Evolutionary conservation across 2,113 vertebrate species (phyloP), one percentile per base, ranked within the genome.

Genomic region (Spilogale gracilis): DNA sequence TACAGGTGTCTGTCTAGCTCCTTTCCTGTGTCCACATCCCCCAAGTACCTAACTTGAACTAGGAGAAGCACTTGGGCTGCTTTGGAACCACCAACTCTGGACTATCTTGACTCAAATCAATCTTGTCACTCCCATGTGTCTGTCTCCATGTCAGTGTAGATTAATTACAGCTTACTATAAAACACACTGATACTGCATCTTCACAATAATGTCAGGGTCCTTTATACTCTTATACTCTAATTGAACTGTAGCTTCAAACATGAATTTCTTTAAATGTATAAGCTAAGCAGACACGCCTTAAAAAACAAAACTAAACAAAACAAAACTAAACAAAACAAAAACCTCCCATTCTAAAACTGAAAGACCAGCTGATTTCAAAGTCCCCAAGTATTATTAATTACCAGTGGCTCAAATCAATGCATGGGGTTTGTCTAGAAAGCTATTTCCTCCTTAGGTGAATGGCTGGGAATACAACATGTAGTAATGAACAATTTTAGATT

Each of bases 381-480:
- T 97, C 93, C 86, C 20, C 9, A 61, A 97, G 96, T 94, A 71
- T 97, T 97, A 98, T 98, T 99, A 98, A 99, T 99, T 98, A 98
- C 98, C 81, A 95, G 3, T 27, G 61, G 95, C 95, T 83, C 54
- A 12, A 83, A 98, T 98, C 97, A 76, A 98, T 98, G 94, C 56
- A 25, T 0, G 38, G 56, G 81, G 93, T 92, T 97, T 96, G 97
- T 97, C 67, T 84, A 12, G 94, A 96, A 91, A 69, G 97, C 32
- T 83, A 32, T 93, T 98, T 94, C 89, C 91, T 92, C 76, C 60
- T 84, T 6, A 95, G 98, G 86, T 10, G 86, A 97, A 93, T 14
- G 17, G 56, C 63, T 89, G 92, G 73, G 94, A 98, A 97, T 92
- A 89, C 97, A 58, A 95, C 97, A 97, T 67, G 69, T 95, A 58